Evolutionary conservation across 1,140 invertebrate genomes (phyloP), one percentile per base, ranked within the genome.

Genomic region (Hylaeus anthracinus): DNA sequence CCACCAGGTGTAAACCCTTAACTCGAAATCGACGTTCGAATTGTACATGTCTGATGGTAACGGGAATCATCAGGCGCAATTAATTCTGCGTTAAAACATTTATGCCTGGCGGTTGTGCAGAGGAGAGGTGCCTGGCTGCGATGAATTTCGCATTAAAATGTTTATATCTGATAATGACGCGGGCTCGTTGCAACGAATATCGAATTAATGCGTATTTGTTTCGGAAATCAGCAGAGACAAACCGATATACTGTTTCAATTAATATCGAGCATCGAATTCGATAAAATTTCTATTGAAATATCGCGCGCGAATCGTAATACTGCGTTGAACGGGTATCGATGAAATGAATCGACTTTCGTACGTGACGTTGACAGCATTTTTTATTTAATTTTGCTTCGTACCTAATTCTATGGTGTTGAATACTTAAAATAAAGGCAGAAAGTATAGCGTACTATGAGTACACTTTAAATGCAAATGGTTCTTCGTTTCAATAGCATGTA

Each of bases 101-200:
- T 14, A 39, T 75, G 64, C 60, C 39, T 43, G 39, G 14, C 37
- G 63, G 53, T 45, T 55, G 8, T n/a, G 12, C 51, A 4, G 14
- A 1, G 51, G 3, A 45, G 43, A 5, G 43, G 43, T 45, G 6
- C 51, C 41, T 1, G 37, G 41, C 37, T 15, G n/a, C 76, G 43
- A 79, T 72, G 63, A 72, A 79, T 79, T 51, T 73, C 41, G 15
- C 61, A 48, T 65, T 79, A 79, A 73, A 63, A 79, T 79, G 70
- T 79, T 79, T 73, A 56, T 72, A 73, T 48, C 51, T 10, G 67
- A 72, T 64, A 64, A 69, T 69, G 53, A 69, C 65, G 45, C 45
- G 45, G 8, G 45, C n/a, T 51, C 6, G n/a, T 15, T 56, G 26
- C 61, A 43, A 58, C 61, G 51, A 56, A 58, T 56, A 41, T 70